Percentiles rank a stretch among this genome's conserved stretches.
These are phyloP conservation scores for Pelodytes ibericus DNA, from an alignment of 2,797 vertebrate genomes.

Conservation along the genomic window DNA sequence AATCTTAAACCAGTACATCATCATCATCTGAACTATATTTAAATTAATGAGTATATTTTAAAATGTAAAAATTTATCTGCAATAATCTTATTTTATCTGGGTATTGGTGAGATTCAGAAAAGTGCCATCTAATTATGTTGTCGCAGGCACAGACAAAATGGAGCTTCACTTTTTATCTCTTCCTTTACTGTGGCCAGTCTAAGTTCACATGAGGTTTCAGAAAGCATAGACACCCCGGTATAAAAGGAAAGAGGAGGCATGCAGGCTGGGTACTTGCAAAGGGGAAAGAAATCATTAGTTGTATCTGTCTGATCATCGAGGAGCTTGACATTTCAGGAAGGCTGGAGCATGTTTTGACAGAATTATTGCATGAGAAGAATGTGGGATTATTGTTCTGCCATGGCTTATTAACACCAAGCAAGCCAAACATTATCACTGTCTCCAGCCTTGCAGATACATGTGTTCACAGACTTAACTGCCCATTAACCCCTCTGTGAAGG, in stretches of 20 bases:
- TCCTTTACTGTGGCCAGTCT: too few relatives aligned
- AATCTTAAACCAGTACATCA: too few relatives aligned
- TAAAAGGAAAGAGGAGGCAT: neutral
- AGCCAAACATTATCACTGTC: neutral
- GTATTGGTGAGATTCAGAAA: too few relatives aligned
- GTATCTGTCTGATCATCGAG: neutral
- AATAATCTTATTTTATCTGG: too few relatives aligned
- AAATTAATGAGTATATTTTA: too few relatives aligned
- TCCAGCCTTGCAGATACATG: neutral
- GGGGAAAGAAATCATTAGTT: conserved; percentile 18
- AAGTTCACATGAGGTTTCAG: neutral
- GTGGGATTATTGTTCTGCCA: neutral
- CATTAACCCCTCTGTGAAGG: neutral
- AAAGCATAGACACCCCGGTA: neutral
- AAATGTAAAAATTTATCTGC: too few relatives aligned
- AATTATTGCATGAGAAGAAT: conserved; percentile 38
- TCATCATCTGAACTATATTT: too few relatives aligned
- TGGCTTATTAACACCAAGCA: conserved; percentile 45
- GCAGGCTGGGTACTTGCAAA: neutral
- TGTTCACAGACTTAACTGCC: neutral
- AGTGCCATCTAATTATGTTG: too few relatives aligned
- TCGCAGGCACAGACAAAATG: too few relatives aligned
- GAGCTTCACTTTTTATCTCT: too few relatives aligned
- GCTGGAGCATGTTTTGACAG: conserved; percentile 39
- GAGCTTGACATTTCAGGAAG: conserved; percentile 37